phyloP scores from a whole-genome alignment of 2,113 vertebrate genomes.

The Poicephalus meyeri region DNA sequence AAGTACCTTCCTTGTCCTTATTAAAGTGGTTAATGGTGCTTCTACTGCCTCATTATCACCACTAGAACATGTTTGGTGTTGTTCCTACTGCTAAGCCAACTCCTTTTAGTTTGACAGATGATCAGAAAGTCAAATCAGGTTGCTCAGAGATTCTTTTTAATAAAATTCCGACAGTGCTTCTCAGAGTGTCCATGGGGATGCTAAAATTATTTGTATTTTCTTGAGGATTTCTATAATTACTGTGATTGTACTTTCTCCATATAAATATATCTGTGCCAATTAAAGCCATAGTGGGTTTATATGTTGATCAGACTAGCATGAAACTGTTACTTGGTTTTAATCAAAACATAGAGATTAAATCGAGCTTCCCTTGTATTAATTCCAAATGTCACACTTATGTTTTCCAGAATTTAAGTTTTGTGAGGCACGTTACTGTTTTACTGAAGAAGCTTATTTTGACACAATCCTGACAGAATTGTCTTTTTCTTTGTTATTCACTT shows the following conservation, averaged over 20 bases:
- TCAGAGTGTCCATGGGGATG: constrained; percentile 43
- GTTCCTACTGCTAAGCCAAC: constrained; percentile 54
- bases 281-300: constrained; percentile 54
- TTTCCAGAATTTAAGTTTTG: constrained; percentile 41
- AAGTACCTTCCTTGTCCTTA: constrained; percentile 73
- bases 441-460: neutral
- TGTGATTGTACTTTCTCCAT: constrained; percentile 58
- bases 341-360: constrained; percentile 64
- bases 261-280: constrained; percentile 55
- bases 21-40: constrained; percentile 74
- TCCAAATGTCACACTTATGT: constrained; percentile 26
- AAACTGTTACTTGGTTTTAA: constrained; percentile 61
- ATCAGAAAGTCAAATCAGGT: constrained; percentile 77
- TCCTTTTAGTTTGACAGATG: constrained; percentile 71
- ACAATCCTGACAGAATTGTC: neutral
- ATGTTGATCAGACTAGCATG: constrained; percentile 60
- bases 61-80: constrained; percentile 29
- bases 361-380: constrained; percentile 49
- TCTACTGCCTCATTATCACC: constrained; percentile 74
- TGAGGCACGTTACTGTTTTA: constrained; percentile 36
- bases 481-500: neutral
- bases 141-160: constrained; percentile 71
- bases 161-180: constrained; percentile 68
- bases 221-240: constrained; percentile 67
- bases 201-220: constrained; percentile 70